These are phyloP conservation scores for Dolomedes plantarius DNA, from an alignment of 2,888 invertebrate genomes.

Conservation along the genomic window DNA sequence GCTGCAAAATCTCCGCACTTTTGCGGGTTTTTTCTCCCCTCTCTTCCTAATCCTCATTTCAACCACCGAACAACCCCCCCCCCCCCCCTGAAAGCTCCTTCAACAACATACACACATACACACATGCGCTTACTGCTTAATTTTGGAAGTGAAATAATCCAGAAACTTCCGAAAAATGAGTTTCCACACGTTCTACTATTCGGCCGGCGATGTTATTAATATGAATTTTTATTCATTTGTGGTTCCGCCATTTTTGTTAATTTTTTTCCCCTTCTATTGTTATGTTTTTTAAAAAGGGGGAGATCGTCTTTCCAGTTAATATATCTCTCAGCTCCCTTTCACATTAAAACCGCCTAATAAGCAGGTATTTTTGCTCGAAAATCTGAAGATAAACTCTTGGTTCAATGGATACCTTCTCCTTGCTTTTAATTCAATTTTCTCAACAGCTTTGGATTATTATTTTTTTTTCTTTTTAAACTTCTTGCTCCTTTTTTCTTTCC, in stretches of 20 bases:
- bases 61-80: background rate
- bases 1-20: slow-evolving; percentile 45
- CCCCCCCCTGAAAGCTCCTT: background rate
- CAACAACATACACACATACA: background rate
- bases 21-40: slow-evolving; percentile 32
- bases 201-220: slow-evolving; percentile 47
- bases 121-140: slow-evolving; percentile 25
- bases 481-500: background rate
- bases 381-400: slow-evolving; percentile 10
- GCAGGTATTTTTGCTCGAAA: slow-evolving; percentile 6
- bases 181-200: slow-evolving; percentile 49
- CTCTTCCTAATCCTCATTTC: background rate
- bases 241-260: background rate
- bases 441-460: background rate
- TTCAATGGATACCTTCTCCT: background rate
- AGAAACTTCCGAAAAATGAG: slow-evolving; percentile 67
- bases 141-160: slow-evolving; percentile 59
- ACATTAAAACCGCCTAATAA: background rate
- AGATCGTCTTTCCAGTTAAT: background rate
- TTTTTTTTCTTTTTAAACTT: background rate
- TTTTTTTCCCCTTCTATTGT: background rate
- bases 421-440: slow-evolving; percentile 4
- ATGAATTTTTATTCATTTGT: slow-evolving; percentile 60
- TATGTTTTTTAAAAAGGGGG: background rate
- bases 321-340: background rate